phyloP scores from a whole-genome alignment of 2,888 invertebrate genomes.

The Keiferia lycopersicella region DNA sequence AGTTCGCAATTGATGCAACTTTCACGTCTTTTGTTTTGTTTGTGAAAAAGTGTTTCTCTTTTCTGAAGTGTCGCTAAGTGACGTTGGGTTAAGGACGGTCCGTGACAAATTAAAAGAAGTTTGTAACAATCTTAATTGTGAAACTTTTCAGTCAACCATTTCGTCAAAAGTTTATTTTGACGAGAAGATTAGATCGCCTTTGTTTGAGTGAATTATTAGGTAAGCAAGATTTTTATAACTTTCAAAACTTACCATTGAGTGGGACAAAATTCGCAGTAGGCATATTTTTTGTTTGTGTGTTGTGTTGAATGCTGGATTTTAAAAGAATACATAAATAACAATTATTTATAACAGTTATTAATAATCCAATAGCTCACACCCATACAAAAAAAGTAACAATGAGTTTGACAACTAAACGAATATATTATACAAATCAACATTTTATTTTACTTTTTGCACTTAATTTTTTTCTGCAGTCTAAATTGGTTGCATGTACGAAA shows the following conservation, averaged over 20 bases:
- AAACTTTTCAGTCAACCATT: constrained; percentile 21
- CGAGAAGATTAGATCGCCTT: neutral
- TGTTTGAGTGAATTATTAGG: neutral
- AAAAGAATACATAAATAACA: too few species aligned
- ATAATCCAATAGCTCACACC: too few species aligned
- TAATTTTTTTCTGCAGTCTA: too few species aligned
- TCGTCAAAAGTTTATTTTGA: constrained; percentile 23
- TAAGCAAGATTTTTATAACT: neutral
- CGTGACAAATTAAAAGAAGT: constrained; percentile 30
- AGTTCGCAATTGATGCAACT: constrained; percentile 21
- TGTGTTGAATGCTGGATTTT: too few species aligned
- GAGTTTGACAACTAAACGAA: too few species aligned
- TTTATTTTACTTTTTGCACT: too few species aligned
- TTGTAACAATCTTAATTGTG: constrained; percentile 28
- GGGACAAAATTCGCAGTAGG: too few species aligned
- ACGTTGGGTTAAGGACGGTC: constrained; percentile 25
- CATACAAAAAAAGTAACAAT: too few species aligned
- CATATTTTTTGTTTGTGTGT: neutral
- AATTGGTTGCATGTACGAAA: too few species aligned
- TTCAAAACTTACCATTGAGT: neutral
- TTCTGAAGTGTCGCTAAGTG: constrained; percentile 26
- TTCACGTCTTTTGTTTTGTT: constrained; percentile 25
- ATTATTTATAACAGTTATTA: too few species aligned
- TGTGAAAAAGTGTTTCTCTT: constrained; percentile 22
- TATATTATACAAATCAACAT: too few species aligned